Base-by-base conservation (phyloP, 2,888 invertebrate genomes). In the Heliothis peltigera region DNA sequence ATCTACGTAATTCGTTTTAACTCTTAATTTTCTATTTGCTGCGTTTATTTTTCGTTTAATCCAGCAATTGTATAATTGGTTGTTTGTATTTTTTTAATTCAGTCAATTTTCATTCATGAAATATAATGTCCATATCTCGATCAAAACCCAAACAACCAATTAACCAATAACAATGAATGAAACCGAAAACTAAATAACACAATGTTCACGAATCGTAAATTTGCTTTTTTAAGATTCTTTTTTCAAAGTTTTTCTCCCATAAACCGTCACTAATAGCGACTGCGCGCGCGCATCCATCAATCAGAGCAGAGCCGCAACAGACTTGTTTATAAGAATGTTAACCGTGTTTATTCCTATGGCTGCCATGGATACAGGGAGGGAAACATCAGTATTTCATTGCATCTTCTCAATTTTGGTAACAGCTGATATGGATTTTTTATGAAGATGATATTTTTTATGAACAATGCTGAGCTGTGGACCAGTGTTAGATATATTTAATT, bases 281-380 rank as follows among this genome's bases (percentile, higher is more conserved):
- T 70, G 83, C 82, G 86, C 84, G 81, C 64, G 81, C 86, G 86
- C 90, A 87, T 88, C 85, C 90, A 92, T 93, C 89, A 87, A 91
- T 94, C 93, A 75, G 83, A 64, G 85, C 68, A 80, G 86, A 84
- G 86, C 86, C 85, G 87, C 87, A 84, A 91, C 92, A 87, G 92
- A 91, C 92, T 93, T 94, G 94, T 94, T 94, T 94, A 94, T 93
- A 92, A 88, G 90, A 91, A 92, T 92, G 92, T 93, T 92, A 93
- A 90, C 90, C 85, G 90, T 89, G 90, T 89, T 92, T 94, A 93
- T 93, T 93, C 92, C 90, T 84, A 90, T 75, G 81, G 83, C 82
- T 83, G 80, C 83, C 71, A 68, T 70, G 42, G 67, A 75, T 89
- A 92, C 87, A 91, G 90, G 89, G 70, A 75, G 63, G 35, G 46